Evolutionary conservation across 2,888 invertebrate species (phyloP).

Genomic region (Eupithecia insigniata): DNA sequence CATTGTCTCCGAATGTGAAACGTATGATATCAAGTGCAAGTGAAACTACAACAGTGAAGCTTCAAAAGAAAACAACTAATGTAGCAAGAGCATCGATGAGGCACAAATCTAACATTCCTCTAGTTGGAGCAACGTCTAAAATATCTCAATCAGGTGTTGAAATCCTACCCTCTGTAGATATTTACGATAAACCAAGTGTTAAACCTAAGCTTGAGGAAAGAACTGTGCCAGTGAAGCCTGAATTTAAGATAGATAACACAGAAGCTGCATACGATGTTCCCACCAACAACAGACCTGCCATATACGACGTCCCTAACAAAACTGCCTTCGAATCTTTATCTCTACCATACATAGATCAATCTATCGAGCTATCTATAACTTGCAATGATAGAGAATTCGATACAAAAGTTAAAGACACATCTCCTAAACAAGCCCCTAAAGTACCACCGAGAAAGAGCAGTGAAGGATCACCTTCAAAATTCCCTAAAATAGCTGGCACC

Average conservation of each 20-base stretch:
- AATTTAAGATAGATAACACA: constrained; percentile 68
- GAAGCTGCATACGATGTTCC: constrained; percentile 77
- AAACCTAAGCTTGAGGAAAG: constrained; percentile 63
- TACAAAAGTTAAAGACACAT: constrained; percentile 75
- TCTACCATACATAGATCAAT: constrained; percentile 78
- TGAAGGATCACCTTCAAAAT: constrained; percentile 64
- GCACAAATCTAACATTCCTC: constrained; percentile 75
- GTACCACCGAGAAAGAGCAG: constrained; percentile 52
- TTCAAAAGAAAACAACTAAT: constrained; percentile 71
- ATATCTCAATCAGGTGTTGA: constrained; percentile 80
- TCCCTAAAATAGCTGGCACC: constrained; percentile 65
- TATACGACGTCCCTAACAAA: constrained; percentile 79
- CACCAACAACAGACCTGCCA: constrained; percentile 74
- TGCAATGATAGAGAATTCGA: constrained; percentile 82
- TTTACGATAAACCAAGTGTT: constrained; percentile 73
- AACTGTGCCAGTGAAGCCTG: constrained; percentile 60
- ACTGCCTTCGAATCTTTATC: constrained; percentile 78
- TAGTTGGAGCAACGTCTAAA: constrained; percentile 81
- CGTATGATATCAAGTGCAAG: constrained; percentile 85
- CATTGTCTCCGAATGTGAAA: constrained; percentile 85
- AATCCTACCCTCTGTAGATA: constrained; percentile 76
- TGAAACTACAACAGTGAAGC: constrained; percentile 72
- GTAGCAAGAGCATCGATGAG: constrained; percentile 69
- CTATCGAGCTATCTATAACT: constrained; percentile 77
- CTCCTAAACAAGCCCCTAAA: constrained; percentile 64